These are phyloP conservation scores for Columba janthina DNA, from an alignment of 2,113 vertebrate species.

Conservation along the genomic window DNA sequence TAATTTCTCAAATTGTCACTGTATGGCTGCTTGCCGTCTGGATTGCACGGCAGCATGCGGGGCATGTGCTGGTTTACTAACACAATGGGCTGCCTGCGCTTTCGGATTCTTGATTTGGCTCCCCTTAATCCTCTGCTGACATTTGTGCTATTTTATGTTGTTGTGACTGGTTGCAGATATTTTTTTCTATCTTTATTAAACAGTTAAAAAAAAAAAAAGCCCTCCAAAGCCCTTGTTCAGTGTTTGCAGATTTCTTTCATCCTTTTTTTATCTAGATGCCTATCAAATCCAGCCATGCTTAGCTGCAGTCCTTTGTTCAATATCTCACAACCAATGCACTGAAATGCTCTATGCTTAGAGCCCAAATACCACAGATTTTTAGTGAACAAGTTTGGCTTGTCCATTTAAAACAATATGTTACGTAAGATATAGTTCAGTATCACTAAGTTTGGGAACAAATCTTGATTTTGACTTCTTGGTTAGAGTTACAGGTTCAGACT, in stretches of 20 bases:
- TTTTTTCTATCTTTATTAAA: slow-evolving; percentile 31
- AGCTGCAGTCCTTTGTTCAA: slow-evolving; percentile 57
- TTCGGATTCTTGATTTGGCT: slow-evolving; percentile 18
- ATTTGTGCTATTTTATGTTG: slow-evolving; percentile 15
- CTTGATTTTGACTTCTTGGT: neutral
- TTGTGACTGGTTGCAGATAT: slow-evolving; percentile 11
- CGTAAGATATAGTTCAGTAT: neutral
- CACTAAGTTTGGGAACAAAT: neutral
- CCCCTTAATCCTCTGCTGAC: slow-evolving; percentile 34
- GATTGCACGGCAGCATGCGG: neutral
- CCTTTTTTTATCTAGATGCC: slow-evolving; percentile 9
- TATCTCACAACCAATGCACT: neutral
- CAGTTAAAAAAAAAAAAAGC: slow-evolving; percentile 6
- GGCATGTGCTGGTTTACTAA: neutral
- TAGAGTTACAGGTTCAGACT: neutral
- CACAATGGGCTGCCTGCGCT: neutral
- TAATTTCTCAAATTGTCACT: neutral
- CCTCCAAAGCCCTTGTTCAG: slow-evolving; percentile 6
- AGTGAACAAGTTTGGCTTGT: neutral
- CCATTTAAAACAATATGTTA: neutral
- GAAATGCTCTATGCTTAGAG: neutral
- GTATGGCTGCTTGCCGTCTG: neutral
- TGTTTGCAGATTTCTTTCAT: slow-evolving; percentile 55
- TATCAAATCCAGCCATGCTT: slow-evolving; percentile 38
- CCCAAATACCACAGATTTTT: neutral